Evolutionary conservation across 2,797 vertebrate species (phyloP).

Genomic region (Pitangus sulphuratus): DNA sequence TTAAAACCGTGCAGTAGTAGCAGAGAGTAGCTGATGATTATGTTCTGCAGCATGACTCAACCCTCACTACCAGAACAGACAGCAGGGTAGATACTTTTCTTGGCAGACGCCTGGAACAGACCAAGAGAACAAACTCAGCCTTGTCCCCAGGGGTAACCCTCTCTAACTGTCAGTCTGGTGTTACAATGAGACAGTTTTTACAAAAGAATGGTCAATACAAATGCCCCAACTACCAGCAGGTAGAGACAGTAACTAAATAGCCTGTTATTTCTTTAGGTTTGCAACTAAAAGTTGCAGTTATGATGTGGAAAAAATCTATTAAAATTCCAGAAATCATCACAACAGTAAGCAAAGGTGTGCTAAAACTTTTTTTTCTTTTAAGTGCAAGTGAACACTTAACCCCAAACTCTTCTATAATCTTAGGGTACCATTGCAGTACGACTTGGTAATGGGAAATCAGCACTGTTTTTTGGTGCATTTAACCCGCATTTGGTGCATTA

Average conservation of each 20-base stretch:
- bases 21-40: background rate
- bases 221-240: background rate
- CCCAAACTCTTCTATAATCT: background rate
- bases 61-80: background rate
- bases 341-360: background rate
- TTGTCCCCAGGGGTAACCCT: background rate
- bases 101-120: background rate
- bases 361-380: background rate
- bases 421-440: background rate
- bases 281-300: background rate
- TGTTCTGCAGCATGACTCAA: background rate
- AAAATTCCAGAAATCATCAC: background rate
- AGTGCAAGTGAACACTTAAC: background rate
- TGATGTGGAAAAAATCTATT: rapidly evolving
- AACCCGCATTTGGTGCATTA: background rate
- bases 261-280: background rate
- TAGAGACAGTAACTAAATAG: background rate
- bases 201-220: background rate
- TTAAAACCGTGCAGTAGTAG: background rate
- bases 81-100: background rate
- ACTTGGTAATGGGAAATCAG: background rate
- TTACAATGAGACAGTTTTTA: background rate
- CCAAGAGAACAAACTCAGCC: background rate
- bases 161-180: background rate
- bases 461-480: background rate